A percentile compares a stretch with the other conserved stretches of the same genome.
Evolutionary conservation across 2,113 vertebrate genomes (phyloP).

Genomic region (Lanius ludovicianus): DNA sequence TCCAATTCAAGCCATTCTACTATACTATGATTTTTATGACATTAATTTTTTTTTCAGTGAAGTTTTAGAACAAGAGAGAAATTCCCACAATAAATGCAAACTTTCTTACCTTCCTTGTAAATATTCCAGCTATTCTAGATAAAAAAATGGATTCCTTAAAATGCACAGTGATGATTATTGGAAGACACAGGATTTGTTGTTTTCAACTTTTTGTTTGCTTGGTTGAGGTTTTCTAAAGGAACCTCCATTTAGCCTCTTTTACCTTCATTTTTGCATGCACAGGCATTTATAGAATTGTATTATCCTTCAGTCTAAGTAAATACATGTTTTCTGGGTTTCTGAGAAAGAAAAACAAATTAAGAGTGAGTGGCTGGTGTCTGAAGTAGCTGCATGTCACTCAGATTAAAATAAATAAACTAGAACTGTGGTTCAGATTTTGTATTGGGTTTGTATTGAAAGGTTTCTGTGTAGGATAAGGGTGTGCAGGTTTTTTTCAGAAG

Average conservation of each 20-base stretch:
- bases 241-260: neutral
- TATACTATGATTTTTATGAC: neutral
- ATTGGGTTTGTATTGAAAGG: neutral
- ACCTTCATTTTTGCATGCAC: neutral
- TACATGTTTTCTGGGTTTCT: neutral
- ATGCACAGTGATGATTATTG: neutral
- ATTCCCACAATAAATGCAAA: neutral
- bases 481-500: neutral
- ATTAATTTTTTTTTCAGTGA: neutral
- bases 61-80: neutral
- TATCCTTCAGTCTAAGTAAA: neutral
- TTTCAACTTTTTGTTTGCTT: neutral
- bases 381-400: neutral
- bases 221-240: neutral
- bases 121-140: neutral
- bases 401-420: neutral
- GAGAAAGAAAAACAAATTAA: neutral
- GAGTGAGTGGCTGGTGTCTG: neutral
- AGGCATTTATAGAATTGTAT: neutral
- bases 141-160: neutral
- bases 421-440: neutral
- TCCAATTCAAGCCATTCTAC: neutral
- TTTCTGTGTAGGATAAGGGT: neutral
- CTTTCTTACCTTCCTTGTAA: neutral
- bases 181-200: neutral